phyloP scores from a whole-genome alignment of 2,888 invertebrate species.

The Oscheius sp. region DNA sequence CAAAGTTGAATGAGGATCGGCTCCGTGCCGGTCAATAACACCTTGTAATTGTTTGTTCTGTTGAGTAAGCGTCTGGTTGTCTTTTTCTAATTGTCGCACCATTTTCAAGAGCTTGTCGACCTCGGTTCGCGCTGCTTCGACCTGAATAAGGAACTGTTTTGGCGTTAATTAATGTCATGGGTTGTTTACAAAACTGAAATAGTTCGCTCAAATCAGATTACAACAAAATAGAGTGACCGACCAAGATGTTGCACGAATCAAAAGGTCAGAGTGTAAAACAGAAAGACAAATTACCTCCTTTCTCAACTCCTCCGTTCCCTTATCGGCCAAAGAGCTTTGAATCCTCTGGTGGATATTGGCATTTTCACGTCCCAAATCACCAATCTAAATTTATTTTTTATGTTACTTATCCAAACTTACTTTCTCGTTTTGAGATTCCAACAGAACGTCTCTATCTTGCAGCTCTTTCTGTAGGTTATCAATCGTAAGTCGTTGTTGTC shows the following conservation, averaged over 20 bases:
- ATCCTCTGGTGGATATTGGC: slow-evolving; percentile 41
- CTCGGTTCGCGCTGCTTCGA: slow-evolving; percentile 69
- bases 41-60: slow-evolving; percentile 45
- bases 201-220: not conserved
- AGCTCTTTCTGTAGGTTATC: slow-evolving; percentile 69
- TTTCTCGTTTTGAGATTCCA: slow-evolving; percentile 70
- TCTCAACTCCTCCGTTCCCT: slow-evolving; percentile 51
- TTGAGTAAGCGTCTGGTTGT: slow-evolving; percentile 59
- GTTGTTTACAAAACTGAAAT: no score
- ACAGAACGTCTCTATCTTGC: slow-evolving; percentile 64
- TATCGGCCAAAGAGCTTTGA: slow-evolving; percentile 51
- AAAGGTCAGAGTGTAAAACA: not conserved
- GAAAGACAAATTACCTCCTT: slow-evolving; percentile 46
- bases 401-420: not conserved
- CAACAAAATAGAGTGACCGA: not conserved
- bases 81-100: slow-evolving; percentile 71
- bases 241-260: not conserved
- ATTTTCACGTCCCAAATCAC: slow-evolving; percentile 64
- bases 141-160: slow-evolving; percentile 27
- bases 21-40: slow-evolving; percentile 12
- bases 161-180: no score
- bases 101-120: slow-evolving; percentile 72
- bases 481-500: slow-evolving; percentile 53
- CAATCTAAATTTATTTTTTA: slow-evolving; percentile 42
- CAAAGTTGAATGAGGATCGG: slow-evolving; percentile 1